A percentile compares a stretch with the other conserved stretches of the same genome.
phyloP scores from a whole-genome alignment of 2,113 vertebrate genomes.

The Pterocles orientalis region DNA sequence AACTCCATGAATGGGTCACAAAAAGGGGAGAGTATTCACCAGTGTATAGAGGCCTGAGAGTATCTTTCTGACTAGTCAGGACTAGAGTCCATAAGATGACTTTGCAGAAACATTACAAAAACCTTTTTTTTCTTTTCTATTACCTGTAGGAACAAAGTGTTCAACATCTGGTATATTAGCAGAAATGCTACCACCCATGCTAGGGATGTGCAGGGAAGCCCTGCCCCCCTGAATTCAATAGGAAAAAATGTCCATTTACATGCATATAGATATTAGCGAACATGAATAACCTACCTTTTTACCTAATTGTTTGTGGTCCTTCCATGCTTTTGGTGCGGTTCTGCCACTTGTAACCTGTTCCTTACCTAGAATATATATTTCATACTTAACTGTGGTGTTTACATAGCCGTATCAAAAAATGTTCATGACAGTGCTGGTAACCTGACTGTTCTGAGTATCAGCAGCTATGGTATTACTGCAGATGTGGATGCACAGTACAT shows the following conservation, averaged over 20 bases:
- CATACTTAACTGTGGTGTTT: background rate
- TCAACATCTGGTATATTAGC: background rate
- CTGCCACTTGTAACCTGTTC: background rate
- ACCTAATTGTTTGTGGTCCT: background rate
- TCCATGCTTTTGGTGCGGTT: background rate
- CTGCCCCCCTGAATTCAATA: background rate
- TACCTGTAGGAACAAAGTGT: background rate
- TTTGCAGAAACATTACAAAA: background rate
- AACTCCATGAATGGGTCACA: background rate
- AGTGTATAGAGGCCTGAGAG: background rate
- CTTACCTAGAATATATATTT: background rate
- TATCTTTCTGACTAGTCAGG: background rate
- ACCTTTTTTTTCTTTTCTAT: background rate
- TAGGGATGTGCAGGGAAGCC: background rate
- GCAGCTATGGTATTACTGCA: background rate
- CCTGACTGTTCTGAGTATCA: background rate
- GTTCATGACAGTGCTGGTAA: background rate
- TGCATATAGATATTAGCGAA: background rate
- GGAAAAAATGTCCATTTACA: background rate
- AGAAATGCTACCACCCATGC: background rate
- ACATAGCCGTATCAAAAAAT: background rate
- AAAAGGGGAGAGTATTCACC: background rate
- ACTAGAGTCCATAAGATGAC: background rate
- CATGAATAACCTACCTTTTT: background rate
- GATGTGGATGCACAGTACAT: rapidly evolving